Evolutionary conservation across 2,113 vertebrate species (phyloP).

Genomic region (Callaeas wilsoni): DNA sequence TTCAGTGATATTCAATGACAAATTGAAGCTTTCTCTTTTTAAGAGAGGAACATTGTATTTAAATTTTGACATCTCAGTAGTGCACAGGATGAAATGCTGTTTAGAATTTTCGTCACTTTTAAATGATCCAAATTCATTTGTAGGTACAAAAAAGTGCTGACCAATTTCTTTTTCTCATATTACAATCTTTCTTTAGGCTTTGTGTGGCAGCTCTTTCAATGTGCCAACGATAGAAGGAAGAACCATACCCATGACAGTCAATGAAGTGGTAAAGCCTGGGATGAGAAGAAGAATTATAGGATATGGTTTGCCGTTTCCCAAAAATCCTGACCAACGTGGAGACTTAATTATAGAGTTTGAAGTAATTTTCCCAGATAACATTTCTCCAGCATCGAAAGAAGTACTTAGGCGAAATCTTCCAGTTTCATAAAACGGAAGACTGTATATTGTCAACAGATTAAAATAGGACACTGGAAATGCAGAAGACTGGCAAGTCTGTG

Average conservation of each 20-base stretch:
- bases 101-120: background rate
- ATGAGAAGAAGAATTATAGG: conserved; percentile 93
- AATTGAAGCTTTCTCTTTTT: background rate
- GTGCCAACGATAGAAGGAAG: conserved; percentile 95
- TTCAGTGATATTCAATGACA: background rate
- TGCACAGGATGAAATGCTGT: background rate
- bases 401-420: conserved; percentile 95
- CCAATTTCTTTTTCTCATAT: background rate
- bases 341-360: conserved; percentile 98
- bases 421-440: conserved; percentile 76
- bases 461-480: conserved; percentile 71
- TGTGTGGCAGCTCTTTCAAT: conserved; percentile 94
- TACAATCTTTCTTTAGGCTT: conserved; percentile 77
- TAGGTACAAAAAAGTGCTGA: background rate
- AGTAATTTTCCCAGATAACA: conserved; percentile 89
- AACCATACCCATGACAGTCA: conserved; percentile 93
- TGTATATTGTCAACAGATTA: conserved; percentile 59
- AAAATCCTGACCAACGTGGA: conserved; percentile 92
- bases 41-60: background rate
- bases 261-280: conserved; percentile 94
- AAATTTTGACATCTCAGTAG: background rate
- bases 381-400: conserved; percentile 92
- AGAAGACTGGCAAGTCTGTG: conserved; percentile 70
- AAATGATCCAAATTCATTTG: background rate
- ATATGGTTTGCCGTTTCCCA: conserved; percentile 93